Percentiles rank a stretch among this genome's conserved stretches.
Conservation (phyloP, 2,113 vertebrate species). For the Lethenteron reissneri region DNA sequence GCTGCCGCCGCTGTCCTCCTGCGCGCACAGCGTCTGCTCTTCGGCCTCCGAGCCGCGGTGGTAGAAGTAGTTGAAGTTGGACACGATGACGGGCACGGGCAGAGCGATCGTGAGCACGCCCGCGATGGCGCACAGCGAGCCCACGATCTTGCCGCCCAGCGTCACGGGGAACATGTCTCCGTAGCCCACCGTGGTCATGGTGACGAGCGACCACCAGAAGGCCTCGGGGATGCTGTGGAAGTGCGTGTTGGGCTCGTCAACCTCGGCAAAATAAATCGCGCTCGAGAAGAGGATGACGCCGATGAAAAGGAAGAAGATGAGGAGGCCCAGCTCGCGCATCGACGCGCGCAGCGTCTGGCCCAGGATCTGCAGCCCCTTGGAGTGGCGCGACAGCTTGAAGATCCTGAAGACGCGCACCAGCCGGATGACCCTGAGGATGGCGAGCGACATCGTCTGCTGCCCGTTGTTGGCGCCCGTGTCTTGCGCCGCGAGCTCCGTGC, state of each 20-base stretch:
- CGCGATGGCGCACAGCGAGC: slow-evolving; percentile 74
- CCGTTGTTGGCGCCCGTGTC: slow-evolving; percentile 24
- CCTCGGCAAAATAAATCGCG: slow-evolving; percentile 78
- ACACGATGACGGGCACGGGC: slow-evolving; percentile 89
- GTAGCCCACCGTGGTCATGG: slow-evolving; percentile 94
- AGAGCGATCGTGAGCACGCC: slow-evolving; percentile 83
- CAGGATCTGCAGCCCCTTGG: slow-evolving; percentile 64
- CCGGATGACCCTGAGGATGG: slow-evolving; percentile 72
- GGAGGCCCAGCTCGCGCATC: slow-evolving; percentile 56
- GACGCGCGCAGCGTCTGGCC: slow-evolving; percentile 72
- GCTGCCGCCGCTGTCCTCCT: neutral
- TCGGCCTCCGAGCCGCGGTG: slow-evolving; percentile 75
- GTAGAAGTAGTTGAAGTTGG: slow-evolving; percentile 97
- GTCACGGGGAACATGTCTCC: slow-evolving; percentile 91
- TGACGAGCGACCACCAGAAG: slow-evolving; percentile 98
- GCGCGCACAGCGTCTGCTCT: slow-evolving; percentile 25
- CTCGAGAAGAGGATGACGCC: slow-evolving; percentile 95
- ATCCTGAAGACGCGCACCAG: slow-evolving; percentile 89
- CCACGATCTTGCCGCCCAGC: slow-evolving; percentile 66
- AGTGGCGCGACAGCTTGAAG: slow-evolving; percentile 79
- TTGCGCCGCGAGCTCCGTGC: slow-evolving; percentile 50
- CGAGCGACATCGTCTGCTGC: slow-evolving; percentile 79
- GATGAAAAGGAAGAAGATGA: slow-evolving; percentile 95
- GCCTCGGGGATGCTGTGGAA: slow-evolving; percentile 90
- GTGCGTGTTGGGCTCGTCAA: slow-evolving; percentile 69